Evolutionary conservation across 2,113 vertebrate species (phyloP), one percentile per base, ranked within the genome.

Genomic region (Dicerorhinus sumatrensis): DNA sequence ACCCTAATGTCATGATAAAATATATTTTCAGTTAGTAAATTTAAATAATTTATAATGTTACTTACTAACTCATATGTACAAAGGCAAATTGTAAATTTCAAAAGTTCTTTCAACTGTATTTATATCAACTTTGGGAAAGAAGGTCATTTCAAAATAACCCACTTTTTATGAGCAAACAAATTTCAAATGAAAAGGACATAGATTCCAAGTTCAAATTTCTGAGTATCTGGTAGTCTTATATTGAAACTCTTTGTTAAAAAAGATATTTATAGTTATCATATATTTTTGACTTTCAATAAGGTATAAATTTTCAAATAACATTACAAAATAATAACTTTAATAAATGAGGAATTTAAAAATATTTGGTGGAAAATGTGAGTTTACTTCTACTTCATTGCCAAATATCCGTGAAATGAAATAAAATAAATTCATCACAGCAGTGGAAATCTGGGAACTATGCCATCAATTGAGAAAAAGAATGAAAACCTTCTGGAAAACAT

Each of bases 381-480:
- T 79, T 80, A 13, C 8, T 8, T 82, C 20, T 81, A 31, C 23
- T 93, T 39, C 69, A 21, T 65, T 89, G 93, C 65, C 51, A 82
- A 93, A 82, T 65, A 79, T 11, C 18, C 70, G 73, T 79, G 25
- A 51, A 94, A 88, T 46, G 36, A 91, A 90, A 81, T 81, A 39
- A 36, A 82, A n/a, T 46, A 89, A 93, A 70, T 79, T 16, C 39
- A 60, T 73, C 31, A 5, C 81, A 95, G 48, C 33, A 46, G 36
- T 93, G 23, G 27, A 86, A 95, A 69, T 69, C 89, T 97, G 82
- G 93, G 93, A 86, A 54, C 6, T 4, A 9, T 60, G 97, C 62
- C 91, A 77, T 33, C 62, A 69, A 39, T 46, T 25, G 21, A 23
- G 51, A 82, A 65, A 67, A 21, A 54, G 6, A 94, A 21, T n/a